Evolutionary conservation across 2,888 invertebrate species (phyloP), one percentile per base, ranked within the genome.

Genomic region (Tribolium freemani): DNA sequence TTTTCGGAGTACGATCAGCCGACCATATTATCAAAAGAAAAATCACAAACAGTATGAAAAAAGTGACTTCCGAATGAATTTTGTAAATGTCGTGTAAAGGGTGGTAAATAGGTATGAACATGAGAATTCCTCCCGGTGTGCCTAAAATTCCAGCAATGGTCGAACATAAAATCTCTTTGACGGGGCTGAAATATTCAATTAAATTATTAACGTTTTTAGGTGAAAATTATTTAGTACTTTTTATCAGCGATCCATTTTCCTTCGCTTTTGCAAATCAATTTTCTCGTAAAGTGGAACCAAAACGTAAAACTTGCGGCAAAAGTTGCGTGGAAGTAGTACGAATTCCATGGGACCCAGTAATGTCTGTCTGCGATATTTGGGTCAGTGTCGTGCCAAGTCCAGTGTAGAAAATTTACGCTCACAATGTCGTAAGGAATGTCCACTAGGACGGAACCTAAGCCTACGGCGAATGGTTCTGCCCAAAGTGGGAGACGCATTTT

Each of bases 321-420:
- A 0, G 92, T 87, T 0, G 92, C 89, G 83, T 95, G 94, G 88
- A 95, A 95, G 83, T 93, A 94, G 86, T 93, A 95, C 0, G 93
- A 94, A 82, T 92, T 94, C 92, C 93, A 94, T 0, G 95, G 95
- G 16, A 95, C 94, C 92, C 93, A 93, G 85, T 94, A 94, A 84
- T 92, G 91, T 46, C 94, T 89, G 83, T 94, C 94, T 75, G 83
- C 88, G 84, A 92, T 89, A 79, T 92, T 92, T 3, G 92, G 91
- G 83, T 92, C 92, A 0, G 92, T 92, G 81, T 92, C 92, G 78
- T 95, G 94, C 95, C 95, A 95, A 0, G 93, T 92, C 94, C 94
- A 95, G 87, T 94, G 94, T 10, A 94, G 86, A 83, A 92, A 92
- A 84, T 93, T 93, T 8, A 94, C 91, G 0, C 92, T 91, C 71